phyloP scores from a whole-genome alignment of 2,113 vertebrate species.

The Tragelaphus scriptus region DNA sequence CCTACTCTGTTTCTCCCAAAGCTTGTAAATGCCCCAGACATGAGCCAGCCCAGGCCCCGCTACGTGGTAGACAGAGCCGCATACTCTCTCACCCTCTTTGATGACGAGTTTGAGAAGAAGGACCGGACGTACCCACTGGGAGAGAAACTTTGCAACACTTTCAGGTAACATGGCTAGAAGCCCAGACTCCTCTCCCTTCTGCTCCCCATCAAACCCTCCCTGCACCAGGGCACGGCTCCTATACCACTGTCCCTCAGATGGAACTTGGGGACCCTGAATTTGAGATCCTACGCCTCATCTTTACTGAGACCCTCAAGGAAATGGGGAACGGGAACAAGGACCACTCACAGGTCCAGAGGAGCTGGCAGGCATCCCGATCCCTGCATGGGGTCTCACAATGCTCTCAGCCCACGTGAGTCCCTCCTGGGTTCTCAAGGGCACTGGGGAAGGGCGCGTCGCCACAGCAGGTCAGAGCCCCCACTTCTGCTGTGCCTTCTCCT shows the following conservation, averaged over 20 bases:
- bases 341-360: background rate
- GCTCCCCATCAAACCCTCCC: background rate
- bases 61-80: constrained; percentile 87
- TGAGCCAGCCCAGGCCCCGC: constrained; percentile 84
- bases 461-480: background rate
- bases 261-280: background rate
- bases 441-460: too few species aligned
- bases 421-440: background rate
- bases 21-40: constrained; percentile 73
- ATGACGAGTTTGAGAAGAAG: constrained; percentile 92
- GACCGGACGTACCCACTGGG: constrained; percentile 85
- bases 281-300: background rate
- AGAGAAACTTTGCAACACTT: constrained; percentile 85
- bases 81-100: constrained; percentile 87
- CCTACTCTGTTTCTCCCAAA: constrained; percentile 56
- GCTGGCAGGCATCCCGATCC: background rate
- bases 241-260: background rate
- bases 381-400: background rate
- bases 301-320: background rate
- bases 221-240: background rate
- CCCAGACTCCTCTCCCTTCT: background rate
- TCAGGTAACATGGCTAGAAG: constrained; percentile 82
- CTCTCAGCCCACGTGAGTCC: background rate
- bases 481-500: background rate
- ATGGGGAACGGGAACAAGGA: background rate